A percentile compares a stretch with the other conserved stretches of the same genome.
Evolutionary conservation across 2,888 invertebrate genomes (phyloP).

Genomic region (Chymomyza caudatula): DNA sequence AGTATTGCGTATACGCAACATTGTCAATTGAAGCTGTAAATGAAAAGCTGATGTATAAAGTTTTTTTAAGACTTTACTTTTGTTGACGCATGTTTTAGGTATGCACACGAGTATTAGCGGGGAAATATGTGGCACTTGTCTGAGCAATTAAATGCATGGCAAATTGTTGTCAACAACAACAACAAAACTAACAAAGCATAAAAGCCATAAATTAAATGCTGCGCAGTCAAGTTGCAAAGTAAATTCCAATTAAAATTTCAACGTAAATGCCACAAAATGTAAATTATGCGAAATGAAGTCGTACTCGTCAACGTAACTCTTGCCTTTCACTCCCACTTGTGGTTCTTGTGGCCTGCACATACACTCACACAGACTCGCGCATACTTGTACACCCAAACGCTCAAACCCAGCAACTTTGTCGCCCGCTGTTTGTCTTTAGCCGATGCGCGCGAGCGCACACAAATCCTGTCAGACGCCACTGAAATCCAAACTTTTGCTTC

Average conservation of each 20-base stretch:
- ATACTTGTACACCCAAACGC: slow-evolving; percentile 17
- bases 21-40: background rate
- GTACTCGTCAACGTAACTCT: slow-evolving; percentile 17
- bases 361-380: slow-evolving; percentile 4
- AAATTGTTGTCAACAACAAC: slow-evolving; percentile 62
- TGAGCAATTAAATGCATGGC: slow-evolving; percentile 66
- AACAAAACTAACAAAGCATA: slow-evolving; percentile 48
- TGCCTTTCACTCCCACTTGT: background rate
- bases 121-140: slow-evolving; percentile 21
- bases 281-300: slow-evolving; percentile 70
- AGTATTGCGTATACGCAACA: background rate
- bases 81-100: too few species aligned
- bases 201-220: slow-evolving; percentile 48
- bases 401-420: slow-evolving; percentile 11
- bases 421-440: slow-evolving; percentile 61
- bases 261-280: slow-evolving; percentile 69
- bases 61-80: too few species aligned
- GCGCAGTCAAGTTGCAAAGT: slow-evolving; percentile 51
- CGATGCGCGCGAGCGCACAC: slow-evolving; percentile 52
- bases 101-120: background rate
- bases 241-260: slow-evolving; percentile 72
- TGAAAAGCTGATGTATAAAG: background rate
- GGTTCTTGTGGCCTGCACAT: background rate
- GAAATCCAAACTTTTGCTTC: slow-evolving; percentile 37
- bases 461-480: slow-evolving; percentile 51